Base-by-base conservation (phyloP, 2,797 vertebrate species). In the Botia kubotai region DNA sequence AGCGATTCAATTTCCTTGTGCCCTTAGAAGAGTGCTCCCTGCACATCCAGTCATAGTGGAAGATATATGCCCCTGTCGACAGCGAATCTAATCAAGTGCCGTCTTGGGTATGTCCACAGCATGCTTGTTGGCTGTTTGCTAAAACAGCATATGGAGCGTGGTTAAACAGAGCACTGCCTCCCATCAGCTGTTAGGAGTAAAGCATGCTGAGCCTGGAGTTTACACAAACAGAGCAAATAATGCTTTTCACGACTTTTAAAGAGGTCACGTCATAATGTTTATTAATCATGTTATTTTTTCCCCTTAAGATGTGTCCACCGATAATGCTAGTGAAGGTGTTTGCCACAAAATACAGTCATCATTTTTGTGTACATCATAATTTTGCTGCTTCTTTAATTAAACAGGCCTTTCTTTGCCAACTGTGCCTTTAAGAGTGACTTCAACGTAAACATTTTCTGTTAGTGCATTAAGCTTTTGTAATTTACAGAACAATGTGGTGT, bases 41-140 rank as follows among this genome's bases (percentile, higher is more conserved):
- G 65, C 77, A 46, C 65, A 69, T 55, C 71, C 16, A 36, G 74
- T 69, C 69, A 78, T 29, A 67, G 77, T 82, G 79, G 88, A 89
- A 91, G 93, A 93, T 87, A 72, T 90, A 93, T 91, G 90, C 87
- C 74, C 84, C 88, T 91, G 90, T 91, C 92, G 90, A 82, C 75
- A 71, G 81, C 76, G 88, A 92, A 93, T 92, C 90, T 85, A 91
- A 93, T 93, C 89, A 90, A 77, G 86, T 82, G 77, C 78, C 67
- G 74, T 86, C 68, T 71, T 73, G 83, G 62, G 81, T 84, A 77
- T 23, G 72, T 89, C 86, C 88, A 52, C 85, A 84, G 87, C 80
- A 60, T 85, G 83, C 86, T 78, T 83, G 84, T 73, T 66, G 70
- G 78, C 70, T 73, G 71, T 58, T 74, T 80, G 50, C 63, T 73